Conservation (phyloP, 2,797 vertebrate species). For the Bovichtus diacanthus region DNA sequence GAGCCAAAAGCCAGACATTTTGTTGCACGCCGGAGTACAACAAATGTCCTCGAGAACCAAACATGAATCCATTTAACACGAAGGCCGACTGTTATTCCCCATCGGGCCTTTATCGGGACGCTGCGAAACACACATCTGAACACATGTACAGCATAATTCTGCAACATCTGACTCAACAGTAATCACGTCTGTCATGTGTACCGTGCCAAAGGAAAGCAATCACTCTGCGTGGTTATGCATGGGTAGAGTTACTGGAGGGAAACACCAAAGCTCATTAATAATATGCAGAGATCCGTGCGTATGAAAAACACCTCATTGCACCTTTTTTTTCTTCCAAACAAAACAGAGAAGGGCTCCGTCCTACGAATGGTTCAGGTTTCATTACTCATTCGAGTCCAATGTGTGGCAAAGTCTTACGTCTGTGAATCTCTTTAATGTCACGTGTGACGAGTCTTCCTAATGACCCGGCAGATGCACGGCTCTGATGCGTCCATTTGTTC, state of each 20-base stretch:
- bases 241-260: constrained; percentile 63
- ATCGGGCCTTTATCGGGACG: constrained; percentile 42
- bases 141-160: constrained; percentile 50
- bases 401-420: constrained; percentile 37
- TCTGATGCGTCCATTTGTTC: constrained; percentile 47
- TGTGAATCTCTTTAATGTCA: constrained; percentile 47
- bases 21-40: constrained; percentile 23
- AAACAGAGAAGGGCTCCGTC: constrained; percentile 46
- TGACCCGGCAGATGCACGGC: constrained; percentile 24
- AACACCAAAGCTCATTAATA: constrained; percentile 68
- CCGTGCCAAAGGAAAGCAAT: constrained; percentile 64
- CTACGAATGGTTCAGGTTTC: constrained; percentile 28
- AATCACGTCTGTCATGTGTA: constrained; percentile 57
- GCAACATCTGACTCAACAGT: constrained; percentile 49
- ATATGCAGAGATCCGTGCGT: constrained; percentile 43
- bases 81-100: constrained; percentile 50
- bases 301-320: constrained; percentile 48
- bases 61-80: constrained; percentile 47
- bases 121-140: constrained; percentile 58
- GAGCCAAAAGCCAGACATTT: constrained; percentile 35
- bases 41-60: constrained; percentile 38
- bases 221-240: constrained; percentile 38
- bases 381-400: constrained; percentile 25
- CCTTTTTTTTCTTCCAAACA: constrained; percentile 42
- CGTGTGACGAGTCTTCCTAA: constrained; percentile 29